Conservation (phyloP, 2,888 invertebrate genomes). For the Dryobota labecula region DNA sequence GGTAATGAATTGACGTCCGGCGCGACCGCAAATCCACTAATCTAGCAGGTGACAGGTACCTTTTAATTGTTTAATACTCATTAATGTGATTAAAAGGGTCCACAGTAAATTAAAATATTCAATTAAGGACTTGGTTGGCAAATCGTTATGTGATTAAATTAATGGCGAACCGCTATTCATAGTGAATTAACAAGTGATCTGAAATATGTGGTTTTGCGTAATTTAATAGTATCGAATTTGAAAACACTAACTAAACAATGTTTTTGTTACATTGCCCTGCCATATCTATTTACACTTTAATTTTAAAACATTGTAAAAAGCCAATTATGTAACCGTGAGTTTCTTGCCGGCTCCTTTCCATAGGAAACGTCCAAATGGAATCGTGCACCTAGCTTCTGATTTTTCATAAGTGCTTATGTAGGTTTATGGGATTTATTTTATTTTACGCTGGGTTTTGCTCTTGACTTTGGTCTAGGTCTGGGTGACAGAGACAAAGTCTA, state of each 20-base stretch:
- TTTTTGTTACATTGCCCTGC: background rate
- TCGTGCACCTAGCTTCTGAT: background rate
- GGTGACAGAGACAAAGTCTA: no score
- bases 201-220: background rate
- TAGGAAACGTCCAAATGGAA: background rate
- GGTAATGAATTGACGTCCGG: constrained; percentile 60
- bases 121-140: constrained; percentile 27
- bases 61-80: constrained; percentile 59
- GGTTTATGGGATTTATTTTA: background rate
- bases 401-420: background rate
- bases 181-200: background rate
- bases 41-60: constrained; percentile 47
- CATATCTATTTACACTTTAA: background rate
- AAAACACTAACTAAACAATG: background rate
- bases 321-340: background rate
- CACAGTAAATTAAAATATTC: constrained; percentile 41
- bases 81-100: constrained; percentile 47
- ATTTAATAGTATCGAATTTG: background rate
- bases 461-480: no score
- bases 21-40: constrained; percentile 68
- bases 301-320: background rate
- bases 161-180: constrained; percentile 1
- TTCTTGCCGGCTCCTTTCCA: background rate
- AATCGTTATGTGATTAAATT: constrained; percentile 13
- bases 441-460: no score